A percentile compares a stretch with the other conserved stretches of the same genome.
These are phyloP conservation scores for Campoletis sonorensis DNA, from an alignment of 1,140 invertebrate species.

Conservation along the genomic window DNA sequence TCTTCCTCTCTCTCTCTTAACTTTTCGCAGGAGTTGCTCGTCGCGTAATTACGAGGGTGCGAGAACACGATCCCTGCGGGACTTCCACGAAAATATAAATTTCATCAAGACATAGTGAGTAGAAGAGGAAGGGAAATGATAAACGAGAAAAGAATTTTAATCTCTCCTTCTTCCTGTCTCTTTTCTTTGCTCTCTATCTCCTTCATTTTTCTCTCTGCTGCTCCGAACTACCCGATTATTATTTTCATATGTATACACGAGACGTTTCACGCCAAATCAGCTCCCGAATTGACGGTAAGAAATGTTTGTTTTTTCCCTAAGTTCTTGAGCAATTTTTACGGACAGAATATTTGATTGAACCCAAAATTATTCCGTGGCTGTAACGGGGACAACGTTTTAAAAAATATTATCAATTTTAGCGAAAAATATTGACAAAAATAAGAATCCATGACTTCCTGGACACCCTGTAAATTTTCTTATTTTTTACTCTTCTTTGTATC, in stretches of 20 bases:
- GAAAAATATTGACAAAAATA: too few species aligned
- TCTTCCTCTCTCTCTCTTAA: background rate
- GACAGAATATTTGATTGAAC: too few species aligned
- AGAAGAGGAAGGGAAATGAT: background rate
- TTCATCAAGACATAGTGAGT: background rate
- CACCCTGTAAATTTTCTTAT: background rate
- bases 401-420: too few species aligned
- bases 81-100: slow-evolving; percentile 28
- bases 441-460: too few species aligned
- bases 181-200: background rate
- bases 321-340: too few species aligned
- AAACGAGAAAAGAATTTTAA: background rate
- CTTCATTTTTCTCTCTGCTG: background rate
- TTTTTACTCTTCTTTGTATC: background rate
- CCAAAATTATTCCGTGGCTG: too few species aligned
- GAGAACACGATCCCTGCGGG: background rate
- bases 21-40: background rate
- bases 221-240: too few species aligned
- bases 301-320: too few species aligned
- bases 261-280: background rate
- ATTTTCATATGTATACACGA: background rate
- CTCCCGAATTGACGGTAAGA: too few species aligned
- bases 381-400: too few species aligned
- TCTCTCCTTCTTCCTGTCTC: background rate
- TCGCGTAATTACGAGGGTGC: slow-evolving; percentile 10